Base-by-base conservation (phyloP, 2,113 vertebrate genomes). In the Saimiri boliviensis region DNA sequence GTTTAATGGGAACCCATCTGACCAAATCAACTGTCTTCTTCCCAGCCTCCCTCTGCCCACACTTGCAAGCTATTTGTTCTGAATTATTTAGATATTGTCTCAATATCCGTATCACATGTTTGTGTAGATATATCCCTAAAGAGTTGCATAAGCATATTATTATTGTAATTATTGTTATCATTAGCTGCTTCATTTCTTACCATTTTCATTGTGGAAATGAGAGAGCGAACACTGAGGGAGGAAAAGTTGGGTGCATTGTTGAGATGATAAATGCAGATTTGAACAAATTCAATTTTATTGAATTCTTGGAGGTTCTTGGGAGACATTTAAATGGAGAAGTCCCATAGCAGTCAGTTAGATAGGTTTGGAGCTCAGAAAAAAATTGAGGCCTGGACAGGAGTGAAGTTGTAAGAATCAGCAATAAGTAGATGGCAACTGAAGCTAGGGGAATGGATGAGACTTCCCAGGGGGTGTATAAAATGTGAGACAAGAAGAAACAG, bases 171-270 rank as follows among this genome's bases (percentile, higher is more conserved):
- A 97, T 98, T 95, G 63, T 93, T 94, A 93, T 97, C 96, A 95
- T 96, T 97, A 98, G 93, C 87, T 73, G 89, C 92, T 97, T 98
- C 70, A 95, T 97, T 97, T 97, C 97, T 95, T 95, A 96, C 83
- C 94, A 86, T 97, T 96, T 97, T 97, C 95, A 92, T 97, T 96
- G 95, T 96, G 96, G 97, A 63, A 63, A 30, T 25, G 47, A 80
- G 21, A 52, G 4, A 74, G 30, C 16, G 54, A 45, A 58, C 10
- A 40, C 14, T 0, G 12, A 91, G 91, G 35, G 49, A 56, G 11
- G 23, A 68, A 1, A 13, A 58, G 35, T 16, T 52, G 20, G 32
- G 68, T 52, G 6, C 20, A 20, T 60, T 79, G 37, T 6, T 90
- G 27, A 74, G 19, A 56, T 30, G 20, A 71, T 68, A 37, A 77